phyloP scores from a whole-genome alignment of 35 echinoderm and acorn worm genomes.

The Nesometra sesokonis region DNA sequence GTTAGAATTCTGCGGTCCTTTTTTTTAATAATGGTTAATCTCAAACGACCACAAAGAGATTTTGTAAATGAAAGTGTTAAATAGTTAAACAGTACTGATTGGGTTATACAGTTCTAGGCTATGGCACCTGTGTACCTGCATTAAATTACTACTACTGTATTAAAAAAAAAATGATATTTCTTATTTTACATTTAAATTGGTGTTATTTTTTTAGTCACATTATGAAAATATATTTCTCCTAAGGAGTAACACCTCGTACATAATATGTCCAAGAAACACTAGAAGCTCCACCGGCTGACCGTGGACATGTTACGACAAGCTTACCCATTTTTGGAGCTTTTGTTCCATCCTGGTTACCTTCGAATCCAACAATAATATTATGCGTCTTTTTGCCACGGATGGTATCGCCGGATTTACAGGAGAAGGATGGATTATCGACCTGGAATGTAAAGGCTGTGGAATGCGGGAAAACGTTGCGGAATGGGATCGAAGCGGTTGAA shows the following conservation, averaged over 20 bases:
- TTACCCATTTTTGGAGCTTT: conserved; percentile 99
- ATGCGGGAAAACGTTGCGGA: conserved; percentile 96
- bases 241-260: conserved; percentile 80
- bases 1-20: too few relatives aligned
- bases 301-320: conserved; percentile 74
- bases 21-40: too few relatives aligned
- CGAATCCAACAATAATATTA: conserved; percentile 86
- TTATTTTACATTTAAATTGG: too few relatives aligned
- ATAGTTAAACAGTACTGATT: too few relatives aligned
- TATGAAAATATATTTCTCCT: neutral
- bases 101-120: too few relatives aligned
- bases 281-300: conserved; percentile 86
- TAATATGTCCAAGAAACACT: conserved; percentile 97
- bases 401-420: conserved; percentile 69
- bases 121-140: too few relatives aligned
- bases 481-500: conserved; percentile 84
- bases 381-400: conserved; percentile 93
- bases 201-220: too few relatives aligned
- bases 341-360: conserved; percentile 74
- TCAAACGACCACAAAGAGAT: too few relatives aligned
- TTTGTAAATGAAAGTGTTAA: too few relatives aligned
- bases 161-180: too few relatives aligned
- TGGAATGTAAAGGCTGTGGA: conserved; percentile 94
- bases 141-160: too few relatives aligned
- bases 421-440: conserved; percentile 81